A percentile compares a stretch with the other conserved stretches of the same genome.
These are phyloP conservation scores for Origma solitaria DNA, from an alignment of 2,113 vertebrate species.

Conservation along the genomic window DNA sequence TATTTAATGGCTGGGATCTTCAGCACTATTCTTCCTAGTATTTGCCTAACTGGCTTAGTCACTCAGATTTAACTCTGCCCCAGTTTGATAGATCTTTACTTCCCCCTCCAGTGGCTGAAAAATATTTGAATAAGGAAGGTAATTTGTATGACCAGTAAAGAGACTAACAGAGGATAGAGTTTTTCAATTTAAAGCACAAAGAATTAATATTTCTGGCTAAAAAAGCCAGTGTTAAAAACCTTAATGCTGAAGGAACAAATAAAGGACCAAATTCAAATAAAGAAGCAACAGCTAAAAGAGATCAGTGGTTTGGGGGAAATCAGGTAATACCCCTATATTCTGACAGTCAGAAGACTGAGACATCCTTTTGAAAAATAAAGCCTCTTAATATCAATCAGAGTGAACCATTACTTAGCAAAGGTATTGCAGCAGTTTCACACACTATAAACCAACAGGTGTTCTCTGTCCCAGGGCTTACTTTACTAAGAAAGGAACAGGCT, in stretches of 20 bases:
- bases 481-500: background rate
- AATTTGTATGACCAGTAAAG: background rate
- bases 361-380: background rate
- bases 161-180: background rate
- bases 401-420: background rate
- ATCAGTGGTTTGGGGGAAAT: background rate
- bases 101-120: background rate
- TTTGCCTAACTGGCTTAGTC: background rate
- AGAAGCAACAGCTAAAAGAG: background rate
- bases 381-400: background rate
- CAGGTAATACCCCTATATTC: background rate
- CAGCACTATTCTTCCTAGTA: background rate
- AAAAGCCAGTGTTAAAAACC: background rate
- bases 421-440: background rate
- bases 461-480: background rate
- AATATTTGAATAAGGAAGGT: background rate
- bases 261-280: background rate
- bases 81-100: background rate
- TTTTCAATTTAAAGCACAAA: background rate
- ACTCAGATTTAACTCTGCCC: conserved; percentile 2
- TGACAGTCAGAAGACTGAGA: background rate
- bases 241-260: background rate
- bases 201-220: background rate
- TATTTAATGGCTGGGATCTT: background rate
- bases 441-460: background rate